Base-by-base conservation (phyloP, 2,797 vertebrate species). In the Lacerta viridis region DNA sequence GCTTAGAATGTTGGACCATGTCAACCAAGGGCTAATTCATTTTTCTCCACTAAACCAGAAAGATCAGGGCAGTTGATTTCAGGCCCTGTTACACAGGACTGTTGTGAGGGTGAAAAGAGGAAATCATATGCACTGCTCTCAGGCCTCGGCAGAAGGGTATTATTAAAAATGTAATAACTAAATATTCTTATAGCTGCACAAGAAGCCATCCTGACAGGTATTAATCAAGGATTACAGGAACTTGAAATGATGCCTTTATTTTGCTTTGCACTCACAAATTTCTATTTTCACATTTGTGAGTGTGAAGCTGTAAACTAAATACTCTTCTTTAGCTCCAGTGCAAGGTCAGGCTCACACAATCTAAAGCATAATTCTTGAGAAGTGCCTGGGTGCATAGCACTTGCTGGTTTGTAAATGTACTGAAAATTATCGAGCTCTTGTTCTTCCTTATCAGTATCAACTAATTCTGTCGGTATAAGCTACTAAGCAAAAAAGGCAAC, bases 401-500 rank as follows among this genome's bases (percentile, higher is more conserved):
- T 85, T 86, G 68, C 41, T 90, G 15, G 86, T 88, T 93, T 93
- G 72, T 84, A 90, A 94, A 94, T 41, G 72, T 75, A 84, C 11
- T 89, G 89, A 64, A 88, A 95, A 68, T 88, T 69, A 87, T 83
- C 10, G 27, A 85, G 88, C 88, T 91, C 92, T 69, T 91, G 74
- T 77, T 88, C 86, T 89, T 88, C 46, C 80, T 92, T 92, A 90
- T 84, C 92, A 93, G 55, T 27, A 94, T 93, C 71, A 92, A 95
- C 87, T 64, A 89, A 90, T 86, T 77, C 20, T 93, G 89, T 85
- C 79, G 29, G 77, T 77, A 87, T 80, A 93, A 93, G 74, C 69
- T 69, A 90, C 77, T 90, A 87, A 94, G 86, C 71, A 90, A 83
- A 83, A 88, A 72, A 90, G 7, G 83, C 88, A 90, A 0, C 1